Evolutionary conservation across 2,113 vertebrate genomes (phyloP), one percentile per base, ranked within the genome.

Genomic region (Meleagris gallopavo): DNA sequence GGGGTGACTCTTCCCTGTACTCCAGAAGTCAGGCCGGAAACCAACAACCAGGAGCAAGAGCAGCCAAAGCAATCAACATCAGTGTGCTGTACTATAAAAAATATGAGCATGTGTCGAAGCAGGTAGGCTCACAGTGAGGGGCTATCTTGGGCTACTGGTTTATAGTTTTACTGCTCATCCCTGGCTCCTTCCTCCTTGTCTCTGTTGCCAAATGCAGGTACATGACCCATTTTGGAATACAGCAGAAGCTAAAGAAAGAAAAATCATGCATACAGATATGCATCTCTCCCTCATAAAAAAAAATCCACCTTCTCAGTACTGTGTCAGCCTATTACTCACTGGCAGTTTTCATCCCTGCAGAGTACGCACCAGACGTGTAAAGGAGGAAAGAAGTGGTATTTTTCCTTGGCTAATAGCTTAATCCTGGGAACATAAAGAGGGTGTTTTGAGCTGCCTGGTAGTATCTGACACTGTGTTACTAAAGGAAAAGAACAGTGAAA

Each of bases 61-160:
- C 69, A 94, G 94, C 82, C 93, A 93, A 86, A 91, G 73, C 65
- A 81, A 75, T 94, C 88, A 89, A 57, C 57, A 80, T 93, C 78
- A 41, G 0, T 27, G 60, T 77, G 50, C 78, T 67, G 75, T 32
- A 52, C 57, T 88, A 57, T 29, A 34, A 93, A 95, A 94, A 83
- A 95, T 55, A 88, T 3, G 57, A 95, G 57, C 38, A 50, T 76
- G 71, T 81, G 73, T 93, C 95, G 83, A 83, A 91, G 79, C 71
- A 81, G 57, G 88, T 75, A 94, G 65, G 43, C 46, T 94, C 69
- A 4, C 87, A 95, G 93, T 85, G 91, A 95, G 88, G 57, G 61
- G 50, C 13, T 89, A 71, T 75, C 90, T 90, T 74, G 69, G 60
- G 14, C 50, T 83, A 13, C 45, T 87, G 92, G 43, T 89, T 95